A percentile compares a stretch with the other conserved stretches of the same genome.
These are phyloP conservation scores for Panagrolaimus sp. DNA, from an alignment of 1,140 invertebrate genomes.

Conservation along the genomic window DNA sequence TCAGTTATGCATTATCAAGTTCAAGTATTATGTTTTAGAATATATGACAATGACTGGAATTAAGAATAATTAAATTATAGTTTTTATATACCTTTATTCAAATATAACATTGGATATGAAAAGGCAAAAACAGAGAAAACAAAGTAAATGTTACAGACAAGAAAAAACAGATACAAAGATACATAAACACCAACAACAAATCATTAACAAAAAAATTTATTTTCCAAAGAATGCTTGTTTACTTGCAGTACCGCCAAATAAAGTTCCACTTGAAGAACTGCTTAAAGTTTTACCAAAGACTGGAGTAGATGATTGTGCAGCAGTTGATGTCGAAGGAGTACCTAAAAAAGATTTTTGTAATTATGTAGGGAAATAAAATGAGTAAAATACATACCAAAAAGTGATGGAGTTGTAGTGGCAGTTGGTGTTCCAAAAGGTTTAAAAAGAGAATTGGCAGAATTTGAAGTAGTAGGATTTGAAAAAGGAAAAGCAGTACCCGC, in stretches of 20 bases:
- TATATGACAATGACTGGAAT: too few species aligned
- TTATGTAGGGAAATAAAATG: background rate
- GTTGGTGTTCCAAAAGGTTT: slow-evolving; percentile 10
- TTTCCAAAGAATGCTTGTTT: slow-evolving; percentile 8
- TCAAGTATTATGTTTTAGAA: too few species aligned
- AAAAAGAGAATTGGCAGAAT: background rate
- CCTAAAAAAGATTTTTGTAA: background rate
- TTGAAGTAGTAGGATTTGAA: background rate
- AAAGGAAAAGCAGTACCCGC: background rate
- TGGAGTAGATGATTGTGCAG: background rate
- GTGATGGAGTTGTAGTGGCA: background rate
- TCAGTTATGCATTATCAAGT: too few species aligned
- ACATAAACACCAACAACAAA: too few species aligned
- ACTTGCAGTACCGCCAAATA: slow-evolving; percentile 10
- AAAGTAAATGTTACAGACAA: too few species aligned
- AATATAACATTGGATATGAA: too few species aligned
- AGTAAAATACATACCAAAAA: slow-evolving; percentile 7
- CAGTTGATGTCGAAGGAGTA: background rate
- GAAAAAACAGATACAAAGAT: too few species aligned
- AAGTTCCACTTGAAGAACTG: background rate
- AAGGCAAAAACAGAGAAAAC: too few species aligned
- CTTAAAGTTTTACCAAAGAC: background rate
- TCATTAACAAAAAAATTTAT: background rate
- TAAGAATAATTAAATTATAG: too few species aligned
- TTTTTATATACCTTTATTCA: too few species aligned